These are phyloP conservation scores for Azorinus chamasolen DNA, from an alignment of 2,888 invertebrate species.

Conservation along the genomic window DNA sequence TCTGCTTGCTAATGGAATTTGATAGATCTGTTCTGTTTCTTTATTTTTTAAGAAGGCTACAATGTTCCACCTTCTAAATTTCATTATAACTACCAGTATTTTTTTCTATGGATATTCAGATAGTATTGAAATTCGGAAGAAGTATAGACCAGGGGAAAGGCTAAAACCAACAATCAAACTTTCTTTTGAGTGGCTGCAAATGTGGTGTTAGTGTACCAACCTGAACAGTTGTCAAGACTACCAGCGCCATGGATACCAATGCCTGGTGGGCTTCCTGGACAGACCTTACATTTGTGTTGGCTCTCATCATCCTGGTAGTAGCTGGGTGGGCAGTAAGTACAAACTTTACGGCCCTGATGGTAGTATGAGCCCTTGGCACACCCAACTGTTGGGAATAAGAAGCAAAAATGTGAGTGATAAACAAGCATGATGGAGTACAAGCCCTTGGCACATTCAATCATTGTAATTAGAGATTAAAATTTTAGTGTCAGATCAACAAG, in stretches of 20 bases:
- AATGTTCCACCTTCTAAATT: too few species aligned
- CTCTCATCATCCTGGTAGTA: conserved; percentile 85
- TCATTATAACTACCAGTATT: too few species aligned
- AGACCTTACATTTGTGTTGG: conserved; percentile 78
- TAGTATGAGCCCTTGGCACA: conserved; percentile 85
- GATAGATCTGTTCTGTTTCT: too few species aligned
- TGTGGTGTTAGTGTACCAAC: too few species aligned
- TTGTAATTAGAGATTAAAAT: neutral
- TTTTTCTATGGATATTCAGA: too few species aligned
- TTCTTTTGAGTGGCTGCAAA: too few species aligned
- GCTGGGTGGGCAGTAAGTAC: conserved; percentile 83
- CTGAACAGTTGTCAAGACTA: conserved; percentile 75
- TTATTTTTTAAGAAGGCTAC: too few species aligned
- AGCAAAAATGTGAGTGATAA: neutral
- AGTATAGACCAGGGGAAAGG: too few species aligned
- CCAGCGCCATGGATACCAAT: conserved; percentile 81
- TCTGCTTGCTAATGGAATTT: too few species aligned
- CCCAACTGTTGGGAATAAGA: conserved; percentile 77
- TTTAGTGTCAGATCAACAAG: too few species aligned
- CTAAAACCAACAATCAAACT: too few species aligned
- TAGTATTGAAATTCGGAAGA: too few species aligned
- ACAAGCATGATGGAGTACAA: neutral
- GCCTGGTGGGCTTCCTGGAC: conserved; percentile 71
- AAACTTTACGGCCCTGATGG: conserved; percentile 68
- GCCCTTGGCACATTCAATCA: neutral